Base-by-base conservation (phyloP, 2,888 invertebrate genomes). In the Pandemis corylana region DNA sequence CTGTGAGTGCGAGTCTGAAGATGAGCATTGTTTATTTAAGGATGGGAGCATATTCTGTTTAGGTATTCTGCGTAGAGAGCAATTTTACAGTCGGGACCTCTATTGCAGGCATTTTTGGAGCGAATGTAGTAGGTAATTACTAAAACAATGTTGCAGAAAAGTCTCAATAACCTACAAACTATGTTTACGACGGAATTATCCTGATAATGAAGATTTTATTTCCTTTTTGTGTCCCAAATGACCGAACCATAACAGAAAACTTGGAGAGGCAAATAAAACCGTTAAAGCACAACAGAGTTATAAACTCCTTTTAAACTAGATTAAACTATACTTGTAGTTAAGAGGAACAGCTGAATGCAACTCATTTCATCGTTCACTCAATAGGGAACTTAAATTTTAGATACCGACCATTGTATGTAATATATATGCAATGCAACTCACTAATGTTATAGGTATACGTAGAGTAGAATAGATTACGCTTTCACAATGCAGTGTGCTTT, bases 401-500 rank as follows among this genome's bases (percentile, higher is more conserved):
- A 6, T 7, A 51, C 13, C 13, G 5, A 51, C 49, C 5, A 53
- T 20, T 20, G 56, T 20, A 56, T 3, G 46, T 12, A 36, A 46
- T 10, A 12, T 46, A 12, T 46, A 46, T 46, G 46, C 46, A 12
- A 46, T 5, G 7, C 1, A 53, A 0, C 12, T 13, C 13, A 49
- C 12, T 49, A 49, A 49, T 49, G 10, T 36, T 36, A 36, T 56
- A 15, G 7, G 56, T 56, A 20, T 56, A 56, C 56, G 13, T 56
- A 56, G 49, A 49, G 13, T 56, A 56, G 49, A 49, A 49, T 12
- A 12, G 56, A 56, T 56, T 56, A 56, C 15, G 56, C 56, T 56
- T 56, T 20, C 56, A 56, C 56, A 51, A 51, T 56, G 56, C 56
- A 53, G 56, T 56, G 20, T 56, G 56, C 56, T 56, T 56, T 56